phyloP scores from a whole-genome alignment of 1,140 invertebrate species.

The Plutomurus gul region DNA sequence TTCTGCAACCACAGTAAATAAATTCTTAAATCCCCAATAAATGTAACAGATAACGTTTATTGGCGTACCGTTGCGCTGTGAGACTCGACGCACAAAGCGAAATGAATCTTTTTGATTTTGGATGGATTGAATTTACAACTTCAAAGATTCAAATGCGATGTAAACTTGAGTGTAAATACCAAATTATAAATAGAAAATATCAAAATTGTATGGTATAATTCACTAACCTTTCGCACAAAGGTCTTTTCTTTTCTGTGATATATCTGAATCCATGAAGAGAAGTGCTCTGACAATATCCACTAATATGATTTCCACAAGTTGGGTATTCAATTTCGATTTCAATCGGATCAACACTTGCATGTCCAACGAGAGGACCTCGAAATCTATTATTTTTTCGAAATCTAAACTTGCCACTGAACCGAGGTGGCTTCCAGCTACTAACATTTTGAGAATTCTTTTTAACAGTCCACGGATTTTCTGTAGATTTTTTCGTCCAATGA shows the following conservation, averaged over 20 bases:
- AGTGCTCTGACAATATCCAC: constrained; percentile 45
- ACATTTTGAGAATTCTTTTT: not conserved
- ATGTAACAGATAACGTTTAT: not conserved
- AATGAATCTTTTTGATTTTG: too few relatives aligned
- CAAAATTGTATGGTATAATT: not conserved
- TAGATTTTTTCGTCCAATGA: not conserved
- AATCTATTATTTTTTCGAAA: not conserved
- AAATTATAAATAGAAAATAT: not conserved
- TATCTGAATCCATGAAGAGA: constrained; percentile 51
- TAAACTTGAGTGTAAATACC: not conserved
- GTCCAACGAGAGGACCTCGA: not conserved
- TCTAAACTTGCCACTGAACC: constrained; percentile 22
- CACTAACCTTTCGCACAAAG: constrained; percentile 48
- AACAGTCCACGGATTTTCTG: not conserved
- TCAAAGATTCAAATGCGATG: not conserved
- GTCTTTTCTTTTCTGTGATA: constrained; percentile 49
- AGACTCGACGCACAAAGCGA: not conserved
- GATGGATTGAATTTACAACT: too few relatives aligned
- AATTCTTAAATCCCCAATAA: not conserved
- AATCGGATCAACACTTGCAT: not conserved
- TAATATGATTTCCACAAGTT: constrained; percentile 33
- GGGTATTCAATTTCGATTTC: not conserved
- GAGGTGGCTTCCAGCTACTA: not conserved
- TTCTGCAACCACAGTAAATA: too few relatives aligned
- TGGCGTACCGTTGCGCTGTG: not conserved